phyloP scores from a whole-genome alignment of 2,113 vertebrate species.

The Manacus vitellinus region DNA sequence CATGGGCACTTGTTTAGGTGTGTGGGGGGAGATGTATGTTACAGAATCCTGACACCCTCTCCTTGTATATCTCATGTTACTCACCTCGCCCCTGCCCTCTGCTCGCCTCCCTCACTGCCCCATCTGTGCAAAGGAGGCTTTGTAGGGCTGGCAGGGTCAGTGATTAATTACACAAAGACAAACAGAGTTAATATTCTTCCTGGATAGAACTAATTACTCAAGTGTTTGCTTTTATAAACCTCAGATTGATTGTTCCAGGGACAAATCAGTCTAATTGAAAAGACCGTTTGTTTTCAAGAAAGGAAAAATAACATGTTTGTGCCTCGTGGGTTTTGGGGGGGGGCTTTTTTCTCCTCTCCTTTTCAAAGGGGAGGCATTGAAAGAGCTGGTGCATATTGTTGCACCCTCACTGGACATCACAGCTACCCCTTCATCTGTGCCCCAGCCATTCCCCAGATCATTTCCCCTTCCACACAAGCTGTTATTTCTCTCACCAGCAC shows the following conservation, averaged over 20 bases:
- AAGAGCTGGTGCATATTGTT: not conserved
- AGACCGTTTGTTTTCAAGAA: slow-evolving; percentile 69
- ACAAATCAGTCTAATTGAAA: slow-evolving; percentile 78
- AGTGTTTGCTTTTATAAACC: slow-evolving; percentile 79
- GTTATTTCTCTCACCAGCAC: not conserved
- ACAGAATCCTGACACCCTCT: slow-evolving; percentile 34
- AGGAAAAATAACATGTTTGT: slow-evolving; percentile 17
- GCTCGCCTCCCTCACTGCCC: slow-evolving; percentile 6
- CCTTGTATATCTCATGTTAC: slow-evolving; percentile 31
- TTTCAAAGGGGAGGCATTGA: not conserved
- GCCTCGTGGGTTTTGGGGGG: not conserved
- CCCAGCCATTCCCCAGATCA: not conserved
- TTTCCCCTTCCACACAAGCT: not conserved
- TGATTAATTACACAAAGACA: slow-evolving; percentile 82
- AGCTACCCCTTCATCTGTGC: not conserved
- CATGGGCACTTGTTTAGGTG: slow-evolving; percentile 36
- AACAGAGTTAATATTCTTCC: slow-evolving; percentile 81
- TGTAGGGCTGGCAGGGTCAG: slow-evolving; percentile 66
- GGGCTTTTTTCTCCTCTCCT: not conserved
- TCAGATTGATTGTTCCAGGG: slow-evolving; percentile 72
- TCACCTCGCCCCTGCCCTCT: slow-evolving; percentile 34
- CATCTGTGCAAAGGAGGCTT: slow-evolving; percentile 55
- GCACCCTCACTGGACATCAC: not conserved
- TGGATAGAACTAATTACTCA: slow-evolving; percentile 79
- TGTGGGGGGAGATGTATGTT: slow-evolving; percentile 4